A percentile compares a stretch with the other conserved stretches of the same genome.
Conservation (phyloP, 2,797 vertebrate species). For the Spatula versicolor region DNA sequence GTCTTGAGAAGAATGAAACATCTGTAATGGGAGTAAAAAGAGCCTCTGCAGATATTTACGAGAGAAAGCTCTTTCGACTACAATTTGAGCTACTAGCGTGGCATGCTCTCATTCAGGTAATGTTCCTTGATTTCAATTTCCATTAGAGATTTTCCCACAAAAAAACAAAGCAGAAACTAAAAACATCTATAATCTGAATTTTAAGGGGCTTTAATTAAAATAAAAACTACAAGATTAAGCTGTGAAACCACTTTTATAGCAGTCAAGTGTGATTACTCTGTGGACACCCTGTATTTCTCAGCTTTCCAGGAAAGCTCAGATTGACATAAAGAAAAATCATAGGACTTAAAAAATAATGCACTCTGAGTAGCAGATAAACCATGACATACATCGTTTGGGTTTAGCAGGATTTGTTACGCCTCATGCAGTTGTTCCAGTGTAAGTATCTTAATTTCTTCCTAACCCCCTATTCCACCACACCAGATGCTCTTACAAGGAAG, state of each 20-base stretch:
- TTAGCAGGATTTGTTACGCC: slow-evolving; percentile 34
- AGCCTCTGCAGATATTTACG: neutral
- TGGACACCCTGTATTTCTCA: neutral
- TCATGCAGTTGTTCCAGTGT: neutral
- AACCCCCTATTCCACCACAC: neutral
- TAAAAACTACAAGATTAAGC: neutral
- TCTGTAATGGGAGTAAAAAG: neutral
- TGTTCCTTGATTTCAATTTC: neutral
- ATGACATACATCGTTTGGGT: neutral
- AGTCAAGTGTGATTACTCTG: neutral
- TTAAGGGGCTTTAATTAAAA: neutral
- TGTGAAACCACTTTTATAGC: neutral
- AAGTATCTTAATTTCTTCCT: slow-evolving; percentile 21
- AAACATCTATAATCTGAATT: neutral
- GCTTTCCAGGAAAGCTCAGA: neutral
- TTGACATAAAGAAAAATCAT: slow-evolving; percentile 4
- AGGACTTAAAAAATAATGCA: neutral
- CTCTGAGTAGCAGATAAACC: neutral
- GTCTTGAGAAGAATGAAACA: neutral
- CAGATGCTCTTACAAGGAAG: neutral
- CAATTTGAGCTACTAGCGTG: neutral
- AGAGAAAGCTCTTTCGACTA: neutral
- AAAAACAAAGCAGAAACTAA: neutral
- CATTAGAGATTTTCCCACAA: neutral
- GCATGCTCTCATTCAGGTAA: neutral